Base-by-base conservation (phyloP, 2,888 invertebrate species). In the Drosophila melanocephala region DNA sequence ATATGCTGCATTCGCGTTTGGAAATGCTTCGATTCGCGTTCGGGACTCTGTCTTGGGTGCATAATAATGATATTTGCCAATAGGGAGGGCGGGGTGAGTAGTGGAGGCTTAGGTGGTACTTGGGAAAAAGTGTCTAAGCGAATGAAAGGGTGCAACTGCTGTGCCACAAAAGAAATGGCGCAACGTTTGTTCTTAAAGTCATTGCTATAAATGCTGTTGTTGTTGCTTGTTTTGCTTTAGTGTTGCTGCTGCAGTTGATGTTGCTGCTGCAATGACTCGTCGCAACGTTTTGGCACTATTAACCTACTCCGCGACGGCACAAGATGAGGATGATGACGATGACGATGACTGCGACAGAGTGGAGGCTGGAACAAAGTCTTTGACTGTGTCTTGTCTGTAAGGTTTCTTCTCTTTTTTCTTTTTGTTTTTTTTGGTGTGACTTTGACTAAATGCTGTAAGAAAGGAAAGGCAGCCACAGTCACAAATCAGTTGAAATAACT, bases 261-360 rank as follows among this genome's bases (percentile, higher is more conserved):
- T 9, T 63, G 75, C 64, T 75, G 79, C 73, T 59, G 79, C 77
- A 73, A 79, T 79, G 79, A 79, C 70, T 79, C 79, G 77, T 79
- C 74, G 79, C 77, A 85, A 83, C 87, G 86, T 87, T 87, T 87
- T 87, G 87, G 87, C 83, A 87, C 86, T 87, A 87, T 87, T 87
- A 87, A 87, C 86, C 86, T 87, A 87, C 86, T 87, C 86, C 62
- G 75, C 77, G 81, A 85, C 79, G 84, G 82, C 87, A 86, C 76
- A 75, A 87, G 83, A 77, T 83, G 85, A 80, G 80, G 84, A 77
- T 73, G 79, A 56, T 59, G 75, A 69, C 60, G 62, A 30, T 59
- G 83, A 72, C 72, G 57, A n/a, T 64, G 57, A 35, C 59, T 37
- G 53, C 52, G 70, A 79, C 57, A 32, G 52, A 47, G 14, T 47